phyloP scores from a whole-genome alignment of 64 coral and sea anemone genomes.

The Actinia tenebrosa region DNA sequence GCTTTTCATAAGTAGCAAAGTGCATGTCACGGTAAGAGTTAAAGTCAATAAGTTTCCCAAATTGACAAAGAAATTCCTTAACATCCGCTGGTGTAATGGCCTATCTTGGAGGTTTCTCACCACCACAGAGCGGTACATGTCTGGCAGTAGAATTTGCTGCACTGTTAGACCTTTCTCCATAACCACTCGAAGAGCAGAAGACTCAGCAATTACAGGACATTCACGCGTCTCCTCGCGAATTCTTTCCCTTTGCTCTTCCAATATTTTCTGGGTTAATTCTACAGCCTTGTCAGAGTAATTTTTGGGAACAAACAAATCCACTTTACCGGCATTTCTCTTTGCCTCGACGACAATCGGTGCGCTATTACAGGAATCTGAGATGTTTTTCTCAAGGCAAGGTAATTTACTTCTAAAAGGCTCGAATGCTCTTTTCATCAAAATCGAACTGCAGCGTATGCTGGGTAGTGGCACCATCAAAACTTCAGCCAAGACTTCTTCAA shows the following conservation, averaged over 20 bases:
- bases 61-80: neutral
- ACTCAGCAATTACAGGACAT: conserved; percentile 6
- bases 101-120: neutral
- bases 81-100: neutral
- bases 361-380: conserved; percentile 15
- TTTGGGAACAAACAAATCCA: conserved; percentile 44
- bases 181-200: conserved; percentile 41
- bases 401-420: conserved; percentile 11
- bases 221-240: conserved; percentile 26
- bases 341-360: conserved; percentile 25
- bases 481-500: neutral
- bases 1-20: conserved; percentile 39
- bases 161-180: conserved; percentile 50
- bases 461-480: conserved; percentile 4
- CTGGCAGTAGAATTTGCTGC: conserved; percentile 64
- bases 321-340: neutral
- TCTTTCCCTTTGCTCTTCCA: conserved; percentile 33
- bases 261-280: neutral
- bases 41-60: conserved; percentile 33
- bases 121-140: conserved; percentile 76
- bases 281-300: conserved; percentile 19
- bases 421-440: conserved; percentile 25
- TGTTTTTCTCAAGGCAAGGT: neutral
- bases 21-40: neutral
- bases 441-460: conserved; percentile 22